Conservation (phyloP, 2,888 invertebrate species). For the Eugnorisma glareosa region DNA sequence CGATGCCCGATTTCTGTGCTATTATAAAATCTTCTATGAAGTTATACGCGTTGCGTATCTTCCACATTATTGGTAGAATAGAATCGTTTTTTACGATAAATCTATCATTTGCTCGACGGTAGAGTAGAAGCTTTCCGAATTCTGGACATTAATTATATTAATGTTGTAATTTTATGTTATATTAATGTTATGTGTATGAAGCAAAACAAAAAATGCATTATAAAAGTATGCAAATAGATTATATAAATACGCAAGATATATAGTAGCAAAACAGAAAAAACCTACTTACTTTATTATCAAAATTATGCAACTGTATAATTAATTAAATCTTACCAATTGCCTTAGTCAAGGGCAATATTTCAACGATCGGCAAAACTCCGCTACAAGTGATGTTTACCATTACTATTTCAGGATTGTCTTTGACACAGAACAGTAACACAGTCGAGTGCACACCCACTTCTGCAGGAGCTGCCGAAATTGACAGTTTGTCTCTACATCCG, state of each 20-base stretch:
- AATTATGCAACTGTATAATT: neutral
- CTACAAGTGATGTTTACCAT: constrained; percentile 87
- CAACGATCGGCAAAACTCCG: constrained; percentile 89
- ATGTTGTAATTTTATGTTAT: too few relatives aligned
- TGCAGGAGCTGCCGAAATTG: constrained; percentile 83
- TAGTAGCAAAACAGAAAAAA: neutral
- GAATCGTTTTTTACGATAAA: constrained; percentile 90
- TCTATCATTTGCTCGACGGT: constrained; percentile 86
- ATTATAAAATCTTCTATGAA: constrained; percentile 87
- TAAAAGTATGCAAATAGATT: neutral
- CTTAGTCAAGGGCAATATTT: constrained; percentile 84
- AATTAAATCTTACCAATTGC: constrained; percentile 77
- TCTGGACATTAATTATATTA: constrained; percentile 70
- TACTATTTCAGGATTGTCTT: constrained; percentile 91
- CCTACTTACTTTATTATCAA: neutral
- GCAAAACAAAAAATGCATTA: neutral
- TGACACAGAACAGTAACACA: constrained; percentile 84
- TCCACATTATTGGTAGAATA: constrained; percentile 90
- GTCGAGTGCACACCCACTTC: constrained; percentile 79
- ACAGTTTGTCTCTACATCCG: constrained; percentile 81
- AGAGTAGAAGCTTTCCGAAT: constrained; percentile 90
- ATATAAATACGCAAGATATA: neutral
- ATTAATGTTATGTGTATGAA: too few relatives aligned
- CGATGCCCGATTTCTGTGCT: constrained; percentile 82
- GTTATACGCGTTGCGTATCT: constrained; percentile 83